Conservation (phyloP, 2,888 invertebrate species). For the Clostera curtula region DNA sequence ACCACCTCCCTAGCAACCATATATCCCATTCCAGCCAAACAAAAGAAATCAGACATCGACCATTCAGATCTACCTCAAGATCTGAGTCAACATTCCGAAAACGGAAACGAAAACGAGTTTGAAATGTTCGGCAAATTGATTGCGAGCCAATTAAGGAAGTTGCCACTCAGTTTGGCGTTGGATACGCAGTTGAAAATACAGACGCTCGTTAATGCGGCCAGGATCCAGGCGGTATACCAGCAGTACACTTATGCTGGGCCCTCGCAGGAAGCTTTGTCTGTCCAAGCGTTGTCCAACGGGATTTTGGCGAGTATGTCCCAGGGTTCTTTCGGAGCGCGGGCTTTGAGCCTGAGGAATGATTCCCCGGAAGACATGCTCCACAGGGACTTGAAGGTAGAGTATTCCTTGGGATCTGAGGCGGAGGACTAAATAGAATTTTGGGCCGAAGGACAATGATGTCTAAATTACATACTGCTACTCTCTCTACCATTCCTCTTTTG, state of each 20-base stretch:
- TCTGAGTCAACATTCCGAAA: slow-evolving; percentile 63
- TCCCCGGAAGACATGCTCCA: slow-evolving; percentile 59
- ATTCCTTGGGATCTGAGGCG: slow-evolving; percentile 53
- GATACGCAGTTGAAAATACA: slow-evolving; percentile 67
- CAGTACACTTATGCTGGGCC: slow-evolving; percentile 68
- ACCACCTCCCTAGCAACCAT: slow-evolving; percentile 63
- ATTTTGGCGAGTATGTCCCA: slow-evolving; percentile 63
- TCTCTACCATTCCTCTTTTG: too few relatives aligned
- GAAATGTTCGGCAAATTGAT: slow-evolving; percentile 70
- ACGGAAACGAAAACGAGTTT: slow-evolving; percentile 64
- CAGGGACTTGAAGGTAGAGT: slow-evolving; percentile 54
- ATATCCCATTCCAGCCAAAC: slow-evolving; percentile 60
- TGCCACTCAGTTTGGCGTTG: slow-evolving; percentile 59
- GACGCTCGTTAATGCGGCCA: slow-evolving; percentile 60
- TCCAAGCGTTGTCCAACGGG: slow-evolving; percentile 64
- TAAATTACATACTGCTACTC: too few relatives aligned
- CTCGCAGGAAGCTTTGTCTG: slow-evolving; percentile 61
- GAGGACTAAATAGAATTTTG: slow-evolving; percentile 44
- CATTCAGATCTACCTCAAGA: slow-evolving; percentile 58
- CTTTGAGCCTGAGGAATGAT: slow-evolving; percentile 46
- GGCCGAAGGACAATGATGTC: slow-evolving; percentile 6
- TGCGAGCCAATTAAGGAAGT: slow-evolving; percentile 62
- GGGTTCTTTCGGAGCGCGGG: slow-evolving; percentile 43
- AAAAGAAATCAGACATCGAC: slow-evolving; percentile 58
- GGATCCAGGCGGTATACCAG: slow-evolving; percentile 67